These are phyloP conservation scores for Leptoclinus maculatus DNA, from an alignment of 2,797 vertebrate species.

Conservation along the genomic window DNA sequence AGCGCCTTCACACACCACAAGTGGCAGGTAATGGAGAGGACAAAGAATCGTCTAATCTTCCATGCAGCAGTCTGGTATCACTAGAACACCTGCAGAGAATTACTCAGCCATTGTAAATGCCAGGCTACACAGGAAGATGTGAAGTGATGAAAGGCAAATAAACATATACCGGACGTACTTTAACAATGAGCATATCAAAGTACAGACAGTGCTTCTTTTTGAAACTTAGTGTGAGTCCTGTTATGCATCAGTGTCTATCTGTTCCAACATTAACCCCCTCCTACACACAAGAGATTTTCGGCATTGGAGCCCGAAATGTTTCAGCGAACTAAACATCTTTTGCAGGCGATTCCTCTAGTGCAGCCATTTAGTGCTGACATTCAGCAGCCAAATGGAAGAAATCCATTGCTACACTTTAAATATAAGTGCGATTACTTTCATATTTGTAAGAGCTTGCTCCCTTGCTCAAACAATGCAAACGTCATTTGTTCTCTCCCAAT, in stretches of 20 bases:
- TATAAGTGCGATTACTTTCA: neutral
- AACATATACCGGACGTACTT: neutral
- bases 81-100: neutral
- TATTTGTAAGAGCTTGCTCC: neutral
- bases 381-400: neutral
- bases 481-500: neutral
- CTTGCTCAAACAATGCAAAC: neutral
- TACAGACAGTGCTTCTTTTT: neutral
- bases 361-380: neutral
- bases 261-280: neutral
- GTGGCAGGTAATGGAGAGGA: slow-evolving; percentile 40
- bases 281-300: neutral
- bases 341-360: neutral
- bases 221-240: neutral
- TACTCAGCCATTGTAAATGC: slow-evolving; percentile 7
- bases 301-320: neutral
- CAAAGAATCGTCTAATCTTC: slow-evolving; percentile 24
- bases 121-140: neutral
- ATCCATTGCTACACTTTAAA: neutral
- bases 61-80: slow-evolving; percentile 36
- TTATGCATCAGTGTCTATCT: neutral
- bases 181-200: neutral
- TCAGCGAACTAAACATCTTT: neutral
- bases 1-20: slow-evolving; percentile 25
- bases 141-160: neutral